A percentile compares a stretch with the other conserved stretches of the same genome.
These are phyloP conservation scores for Agriotes lineatus DNA, from an alignment of 2,888 invertebrate genomes.

Conservation along the genomic window DNA sequence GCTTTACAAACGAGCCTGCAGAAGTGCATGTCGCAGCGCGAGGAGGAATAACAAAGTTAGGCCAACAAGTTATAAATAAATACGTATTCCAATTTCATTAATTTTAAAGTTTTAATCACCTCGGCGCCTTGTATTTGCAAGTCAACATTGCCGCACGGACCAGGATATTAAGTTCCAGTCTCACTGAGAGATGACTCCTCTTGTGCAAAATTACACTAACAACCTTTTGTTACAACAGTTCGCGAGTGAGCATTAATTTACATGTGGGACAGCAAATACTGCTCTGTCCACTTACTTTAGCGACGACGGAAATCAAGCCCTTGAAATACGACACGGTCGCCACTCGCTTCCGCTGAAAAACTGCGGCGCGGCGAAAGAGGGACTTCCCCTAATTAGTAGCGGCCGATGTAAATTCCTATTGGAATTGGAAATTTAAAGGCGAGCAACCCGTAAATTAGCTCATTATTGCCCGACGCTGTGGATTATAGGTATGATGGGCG, in stretches of 20 bases:
- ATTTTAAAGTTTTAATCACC: conserved; percentile 49
- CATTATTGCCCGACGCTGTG: neutral
- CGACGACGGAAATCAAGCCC: conserved; percentile 4
- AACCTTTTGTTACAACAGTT: conserved; percentile 40
- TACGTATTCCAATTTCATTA: conserved; percentile 46
- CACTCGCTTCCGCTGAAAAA: no score
- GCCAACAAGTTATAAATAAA: conserved; percentile 35
- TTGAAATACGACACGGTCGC: neutral
- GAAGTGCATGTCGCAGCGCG: no score
- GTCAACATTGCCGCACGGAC: conserved; percentile 44
- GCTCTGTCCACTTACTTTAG: conserved; percentile 12
- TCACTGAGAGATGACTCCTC: conserved; percentile 40
- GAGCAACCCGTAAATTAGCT: neutral
- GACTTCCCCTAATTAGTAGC: no score
- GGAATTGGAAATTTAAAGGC: no score
- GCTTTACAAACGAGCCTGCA: no score
- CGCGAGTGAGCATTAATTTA: conserved; percentile 40
- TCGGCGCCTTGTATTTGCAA: conserved; percentile 45
- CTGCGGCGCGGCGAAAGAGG: no score
- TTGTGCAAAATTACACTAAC: conserved; percentile 39
- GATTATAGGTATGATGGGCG: neutral
- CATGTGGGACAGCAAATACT: conserved; percentile 29
- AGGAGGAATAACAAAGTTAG: neutral
- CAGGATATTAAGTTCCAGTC: conserved; percentile 42
- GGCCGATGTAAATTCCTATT: no score